Base-by-base conservation (phyloP, 2,797 vertebrate species). In the Fringilla coelebs region DNA sequence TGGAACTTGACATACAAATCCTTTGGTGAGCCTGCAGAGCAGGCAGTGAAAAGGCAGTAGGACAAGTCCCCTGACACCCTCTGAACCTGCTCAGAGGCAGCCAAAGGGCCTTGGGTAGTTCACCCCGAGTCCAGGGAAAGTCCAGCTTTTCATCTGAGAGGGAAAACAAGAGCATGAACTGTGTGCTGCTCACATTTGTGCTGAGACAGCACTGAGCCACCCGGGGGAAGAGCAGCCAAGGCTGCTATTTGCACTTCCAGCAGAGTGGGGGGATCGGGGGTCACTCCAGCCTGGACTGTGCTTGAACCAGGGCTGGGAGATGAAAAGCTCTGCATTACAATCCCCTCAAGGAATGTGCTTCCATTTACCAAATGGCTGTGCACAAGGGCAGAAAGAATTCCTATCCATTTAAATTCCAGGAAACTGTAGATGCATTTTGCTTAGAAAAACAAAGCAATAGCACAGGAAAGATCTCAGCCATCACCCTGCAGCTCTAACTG, bases 381-480 rank as follows among this genome's bases (percentile, higher is more conserved):
- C 92, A 93, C n/a, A 73, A 60, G 28, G 87, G 89, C 85, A 96
- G 90, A 96, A 95, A 94, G 76, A 90, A 95, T 94, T 79, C 79
- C 88, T 96, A 52, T 61, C 96, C 83, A 85, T 70, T 94, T 96
- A 91, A 93, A 94, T 94, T 83, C 74, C 89, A 94, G 91, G 89
- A 95, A 96, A 95, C 67, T 52, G 92, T 74, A 83, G 77, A 90
- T 72, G 77, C 72, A 65, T 90, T 94, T 93, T 94, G 70, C 93
- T 94, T 82, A 61, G 81, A 57, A 87, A 95, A 96, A 94, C 86
- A 94, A 96, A 94, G 92, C 80, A 65, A 65, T 32, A 94, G 49
- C 46, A 48, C 74, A 87, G 88, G 85, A 94, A 94, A 77, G 71
- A 87, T 93, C 63, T 82, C 14, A 7, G 51, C n/a, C 80, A 68